These are phyloP conservation scores for Neuroscelio doddi DNA, from an alignment of 2,888 invertebrate species.

Conservation along the genomic window DNA sequence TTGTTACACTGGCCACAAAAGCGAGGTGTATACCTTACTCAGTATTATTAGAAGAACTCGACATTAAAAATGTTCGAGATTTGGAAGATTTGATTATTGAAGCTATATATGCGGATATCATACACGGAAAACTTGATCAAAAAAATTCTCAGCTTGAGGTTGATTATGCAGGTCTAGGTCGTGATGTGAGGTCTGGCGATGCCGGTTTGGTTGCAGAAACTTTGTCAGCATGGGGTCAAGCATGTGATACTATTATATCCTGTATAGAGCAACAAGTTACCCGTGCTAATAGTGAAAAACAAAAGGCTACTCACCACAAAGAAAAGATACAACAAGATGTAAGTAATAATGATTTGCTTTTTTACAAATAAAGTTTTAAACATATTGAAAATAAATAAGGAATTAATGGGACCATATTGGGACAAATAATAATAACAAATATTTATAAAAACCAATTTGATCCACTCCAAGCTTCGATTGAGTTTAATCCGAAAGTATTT, in stretches of 20 bases:
- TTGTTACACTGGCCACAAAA: slow-evolving; percentile 93
- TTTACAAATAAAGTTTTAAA: too few relatives aligned
- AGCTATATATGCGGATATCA: slow-evolving; percentile 97
- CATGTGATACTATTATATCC: slow-evolving; percentile 89
- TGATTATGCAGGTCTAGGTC: slow-evolving; percentile 90
- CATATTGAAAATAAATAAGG: too few relatives aligned
- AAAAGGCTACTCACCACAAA: slow-evolving; percentile 84
- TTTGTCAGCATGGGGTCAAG: slow-evolving; percentile 90
- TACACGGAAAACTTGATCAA: slow-evolving; percentile 96
- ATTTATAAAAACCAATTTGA: too few relatives aligned
- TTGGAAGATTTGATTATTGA: slow-evolving; percentile 98
- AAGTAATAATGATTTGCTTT: too few relatives aligned
- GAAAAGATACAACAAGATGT: slow-evolving; percentile 91
- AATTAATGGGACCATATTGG: too few relatives aligned
- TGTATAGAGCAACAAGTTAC: slow-evolving; percentile 93
- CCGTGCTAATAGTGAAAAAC: slow-evolving; percentile 89
- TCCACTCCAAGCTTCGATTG: too few relatives aligned
- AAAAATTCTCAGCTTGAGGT: slow-evolving; percentile 94
- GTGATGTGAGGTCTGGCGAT: slow-evolving; percentile 91
- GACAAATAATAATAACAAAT: too few relatives aligned
- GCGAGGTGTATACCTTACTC: slow-evolving; percentile 94
- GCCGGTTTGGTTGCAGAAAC: slow-evolving; percentile 87
- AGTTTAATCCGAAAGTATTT: too few relatives aligned
- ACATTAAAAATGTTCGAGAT: slow-evolving; percentile 92
- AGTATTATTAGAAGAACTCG: slow-evolving; percentile 87